Conservation (phyloP, 2,113 vertebrate genomes). For the Canis aureus region DNA sequence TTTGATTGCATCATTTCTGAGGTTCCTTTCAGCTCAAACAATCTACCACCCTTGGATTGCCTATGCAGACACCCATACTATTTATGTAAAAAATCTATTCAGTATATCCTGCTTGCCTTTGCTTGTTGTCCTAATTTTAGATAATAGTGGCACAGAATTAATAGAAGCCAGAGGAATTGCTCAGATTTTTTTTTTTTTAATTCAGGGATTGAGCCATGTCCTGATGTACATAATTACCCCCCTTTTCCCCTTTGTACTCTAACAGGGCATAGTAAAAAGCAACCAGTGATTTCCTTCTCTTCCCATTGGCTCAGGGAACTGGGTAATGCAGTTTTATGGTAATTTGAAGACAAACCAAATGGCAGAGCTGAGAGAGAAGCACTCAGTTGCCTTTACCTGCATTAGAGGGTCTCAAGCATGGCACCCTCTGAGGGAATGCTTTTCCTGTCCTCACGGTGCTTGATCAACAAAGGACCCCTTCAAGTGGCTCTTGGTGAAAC, state of each 20-base stretch:
- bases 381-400: not conserved
- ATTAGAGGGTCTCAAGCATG: not conserved
- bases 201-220: not conserved
- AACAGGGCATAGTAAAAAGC: slow-evolving; percentile 35
- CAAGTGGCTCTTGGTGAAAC: not conserved
- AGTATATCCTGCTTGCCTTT: not conserved
- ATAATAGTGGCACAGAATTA: slow-evolving; percentile 60
- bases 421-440: not conserved
- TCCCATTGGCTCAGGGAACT: not conserved
- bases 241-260: not conserved
- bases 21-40: not conserved
- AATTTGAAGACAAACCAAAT: not conserved
- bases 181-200: slow-evolving; percentile 21
- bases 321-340: slow-evolving; percentile 31
- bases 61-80: not conserved
- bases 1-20: not conserved
- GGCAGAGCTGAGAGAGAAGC: not conserved
- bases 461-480: not conserved
- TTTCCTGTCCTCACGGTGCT: not conserved
- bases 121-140: not conserved
- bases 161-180: slow-evolving; percentile 45
- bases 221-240: slow-evolving; percentile 52
- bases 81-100: slow-evolving; percentile 22
- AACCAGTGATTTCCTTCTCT: not conserved
- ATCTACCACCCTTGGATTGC: not conserved